These are phyloP conservation scores for Hippocampus comes DNA, from an alignment of 2,113 vertebrate genomes.

Conservation along the genomic window DNA sequence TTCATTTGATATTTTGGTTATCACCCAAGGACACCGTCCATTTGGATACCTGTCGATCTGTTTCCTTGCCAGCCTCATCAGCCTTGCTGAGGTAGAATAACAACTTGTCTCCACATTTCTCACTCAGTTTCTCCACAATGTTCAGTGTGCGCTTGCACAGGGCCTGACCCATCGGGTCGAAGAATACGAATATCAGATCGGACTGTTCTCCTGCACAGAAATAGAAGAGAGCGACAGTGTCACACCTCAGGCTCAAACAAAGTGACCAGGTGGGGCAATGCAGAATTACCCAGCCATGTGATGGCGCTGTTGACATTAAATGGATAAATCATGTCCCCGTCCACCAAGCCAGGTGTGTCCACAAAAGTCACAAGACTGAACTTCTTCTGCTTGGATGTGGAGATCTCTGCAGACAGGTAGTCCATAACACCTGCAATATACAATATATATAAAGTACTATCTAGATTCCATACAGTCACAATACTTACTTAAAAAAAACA, in stretches of 20 bases:
- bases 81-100: constrained; percentile 79
- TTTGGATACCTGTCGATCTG: constrained; percentile 68
- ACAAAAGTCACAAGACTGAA: constrained; percentile 79
- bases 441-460: constrained; percentile 13
- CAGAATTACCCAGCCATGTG: constrained; percentile 72
- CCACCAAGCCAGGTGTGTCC: constrained; percentile 77
- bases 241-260: background rate
- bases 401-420: constrained; percentile 77
- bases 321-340: constrained; percentile 79
- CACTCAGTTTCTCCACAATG: constrained; percentile 77
- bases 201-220: constrained; percentile 71
- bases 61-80: constrained; percentile 74
- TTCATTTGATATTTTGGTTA: background rate
- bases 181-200: constrained; percentile 78
- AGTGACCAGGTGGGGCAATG: background rate
- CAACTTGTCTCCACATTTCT: constrained; percentile 73
- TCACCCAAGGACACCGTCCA: too few species aligned
- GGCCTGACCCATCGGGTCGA: constrained; percentile 81
- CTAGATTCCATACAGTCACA: background rate
- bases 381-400: constrained; percentile 80
- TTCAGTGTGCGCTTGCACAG: constrained; percentile 79
- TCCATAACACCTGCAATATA: constrained; percentile 70
- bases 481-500: too few species aligned
- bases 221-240: background rate
- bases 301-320: constrained; percentile 76